Evolutionary conservation across 2,113 vertebrate species (phyloP), one percentile per base, ranked within the genome.

Genomic region (Rostratula benghalensis): DNA sequence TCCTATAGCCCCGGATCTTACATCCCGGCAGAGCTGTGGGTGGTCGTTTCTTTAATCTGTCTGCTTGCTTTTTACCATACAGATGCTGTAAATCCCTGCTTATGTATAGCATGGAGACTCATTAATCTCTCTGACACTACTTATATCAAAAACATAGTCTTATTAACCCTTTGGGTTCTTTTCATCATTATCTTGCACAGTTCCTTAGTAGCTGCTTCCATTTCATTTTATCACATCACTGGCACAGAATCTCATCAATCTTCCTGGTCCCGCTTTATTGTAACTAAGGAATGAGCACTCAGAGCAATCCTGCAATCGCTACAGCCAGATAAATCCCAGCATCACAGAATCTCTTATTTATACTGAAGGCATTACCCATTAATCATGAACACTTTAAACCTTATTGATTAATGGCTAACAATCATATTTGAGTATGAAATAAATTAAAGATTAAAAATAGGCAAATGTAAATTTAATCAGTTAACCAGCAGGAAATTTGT

Each of bases 361-460:
- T 88, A 81, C 65, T 69, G 61, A 71, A 91, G 84, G 54, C 37
- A 87, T 54, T 87, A 39, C 37, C 37, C 74, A 84, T 96, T 89
- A 91, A 95, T 94, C 91, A 91, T 27, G 46, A 67, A 37, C 31
- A 39, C 37, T 93, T 91, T 92, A 93, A 85, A 80, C 39, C 86
- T 63, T 83, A 81, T 59, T 90, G 89, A 92, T 94, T 94, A 94
- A 96, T 93, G 57, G 77, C 48, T 79, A 90, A 83, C 35, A 65
- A 78, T 93, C 89, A 73, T 91, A 87, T 87, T 60, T 90, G 71
- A 93, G 57, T 81, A 81, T 73, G 51, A 97, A 95, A 95, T 48
- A 90, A 91, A 94, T 95, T 71, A 90, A 90, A 92, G 85, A 93
- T 93, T 94, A 87, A 88, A 93, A 95, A 87, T 69, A 83, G 60